Conservation (phyloP, 35 echinoderm and acorn worm species). For the Diadema setosum region DNA sequence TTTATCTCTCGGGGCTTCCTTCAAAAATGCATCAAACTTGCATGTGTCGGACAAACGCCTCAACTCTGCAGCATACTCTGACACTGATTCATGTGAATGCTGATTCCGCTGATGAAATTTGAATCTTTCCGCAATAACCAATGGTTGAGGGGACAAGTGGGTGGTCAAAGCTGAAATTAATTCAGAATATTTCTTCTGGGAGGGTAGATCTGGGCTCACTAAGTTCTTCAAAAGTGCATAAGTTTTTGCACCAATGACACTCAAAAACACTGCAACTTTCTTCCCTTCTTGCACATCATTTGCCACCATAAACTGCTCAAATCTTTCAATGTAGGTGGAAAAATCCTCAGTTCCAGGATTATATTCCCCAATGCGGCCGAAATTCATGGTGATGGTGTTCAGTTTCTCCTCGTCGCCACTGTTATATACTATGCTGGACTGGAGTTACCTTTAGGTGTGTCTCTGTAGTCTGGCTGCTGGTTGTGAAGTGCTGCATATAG, state of each 20-base stretch:
- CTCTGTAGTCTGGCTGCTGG: too few species aligned
- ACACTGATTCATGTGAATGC: constrained; percentile 30
- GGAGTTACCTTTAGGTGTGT: too few species aligned
- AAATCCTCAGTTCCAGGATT: not conserved
- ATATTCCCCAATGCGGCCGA: not conserved
- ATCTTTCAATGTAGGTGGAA: not conserved
- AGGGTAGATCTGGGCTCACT: not conserved
- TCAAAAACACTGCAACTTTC: not conserved
- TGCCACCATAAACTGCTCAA: not conserved
- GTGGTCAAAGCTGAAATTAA: not conserved
- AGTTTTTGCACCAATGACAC: not conserved
- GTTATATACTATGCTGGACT: too few species aligned
- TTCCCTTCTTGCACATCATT: not conserved
- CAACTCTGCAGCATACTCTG: constrained; percentile 8
- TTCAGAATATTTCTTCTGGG: not conserved
- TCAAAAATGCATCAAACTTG: constrained; percentile 17
- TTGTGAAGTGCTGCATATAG: too few species aligned
- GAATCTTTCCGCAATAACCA: not conserved
- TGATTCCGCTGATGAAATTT: constrained; percentile 4
- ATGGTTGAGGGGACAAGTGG: not conserved
- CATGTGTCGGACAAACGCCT: constrained; percentile 22
- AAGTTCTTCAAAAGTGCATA: not conserved
- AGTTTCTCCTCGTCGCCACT: not conserved
- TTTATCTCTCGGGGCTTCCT: constrained; percentile 28
- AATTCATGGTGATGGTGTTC: not conserved